A percentile compares a stretch with the other conserved stretches of the same genome.
Conservation (phyloP, 1,140 invertebrate genomes). For the Anadara kagoshimensis region DNA sequence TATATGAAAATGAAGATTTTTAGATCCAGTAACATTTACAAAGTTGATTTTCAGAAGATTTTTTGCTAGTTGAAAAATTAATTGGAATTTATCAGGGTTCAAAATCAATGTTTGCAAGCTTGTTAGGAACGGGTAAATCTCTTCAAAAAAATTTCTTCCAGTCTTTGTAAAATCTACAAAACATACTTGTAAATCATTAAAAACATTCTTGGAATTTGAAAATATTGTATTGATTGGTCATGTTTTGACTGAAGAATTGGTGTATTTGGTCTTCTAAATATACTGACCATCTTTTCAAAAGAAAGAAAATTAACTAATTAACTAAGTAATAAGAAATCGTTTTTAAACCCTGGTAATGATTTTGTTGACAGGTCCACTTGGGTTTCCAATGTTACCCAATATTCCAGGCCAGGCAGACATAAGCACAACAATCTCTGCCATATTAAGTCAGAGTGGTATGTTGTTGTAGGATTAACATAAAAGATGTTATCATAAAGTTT, state of each 20-base stretch:
- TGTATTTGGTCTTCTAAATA: background rate
- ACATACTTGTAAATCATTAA: background rate
- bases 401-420: constrained; percentile 42
- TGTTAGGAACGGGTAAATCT: too few species aligned
- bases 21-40: too few species aligned
- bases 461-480: too few species aligned
- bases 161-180: too few species aligned
- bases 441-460: constrained; percentile 29
- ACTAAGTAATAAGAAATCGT: background rate
- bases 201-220: background rate
- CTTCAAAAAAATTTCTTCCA: too few species aligned
- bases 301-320: background rate
- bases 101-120: too few species aligned
- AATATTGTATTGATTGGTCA: background rate
- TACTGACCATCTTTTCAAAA: background rate
- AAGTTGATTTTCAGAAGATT: too few species aligned
- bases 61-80: too few species aligned
- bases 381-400: constrained; percentile 43
- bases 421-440: constrained; percentile 46
- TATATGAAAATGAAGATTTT: too few species aligned
- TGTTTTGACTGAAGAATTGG: background rate
- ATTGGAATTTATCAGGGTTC: too few species aligned
- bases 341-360: background rate
- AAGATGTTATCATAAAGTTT: too few species aligned
- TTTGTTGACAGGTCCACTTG: constrained; percentile 41